A percentile compares a stretch with the other conserved stretches of the same genome.
Evolutionary conservation across 2,888 invertebrate genomes (phyloP).

Genomic region (Drosophila flavopinicola): DNA sequence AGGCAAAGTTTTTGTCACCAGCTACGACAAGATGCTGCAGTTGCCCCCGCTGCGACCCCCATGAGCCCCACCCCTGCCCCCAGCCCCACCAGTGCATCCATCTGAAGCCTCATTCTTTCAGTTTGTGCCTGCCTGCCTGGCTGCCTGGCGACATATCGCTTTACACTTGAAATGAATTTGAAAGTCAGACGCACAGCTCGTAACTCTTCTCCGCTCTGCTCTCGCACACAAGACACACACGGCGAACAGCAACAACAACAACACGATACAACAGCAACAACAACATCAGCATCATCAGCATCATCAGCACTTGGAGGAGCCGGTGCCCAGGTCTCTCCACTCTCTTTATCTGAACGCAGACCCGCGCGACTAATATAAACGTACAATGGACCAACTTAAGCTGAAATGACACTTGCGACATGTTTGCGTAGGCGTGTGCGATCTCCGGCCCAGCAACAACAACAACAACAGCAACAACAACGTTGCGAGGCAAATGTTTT

Average conservation of each 20-base stretch:
- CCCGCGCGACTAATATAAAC: slow-evolving; percentile 83
- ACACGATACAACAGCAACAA: slow-evolving; percentile 14
- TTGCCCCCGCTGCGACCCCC: not conserved
- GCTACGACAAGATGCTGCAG: slow-evolving; percentile 52
- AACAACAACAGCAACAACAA: slow-evolving; percentile 30
- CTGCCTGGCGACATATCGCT: slow-evolving; percentile 69
- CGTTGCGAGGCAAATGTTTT: slow-evolving; percentile 66
- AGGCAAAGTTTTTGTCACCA: slow-evolving; percentile 73
- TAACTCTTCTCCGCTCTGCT: slow-evolving; percentile 72
- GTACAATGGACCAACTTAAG: slow-evolving; percentile 83
- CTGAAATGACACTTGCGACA: slow-evolving; percentile 84
- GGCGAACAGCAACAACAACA: slow-evolving; percentile 43
- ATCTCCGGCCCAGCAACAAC: slow-evolving; percentile 64
- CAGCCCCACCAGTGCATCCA: not conserved
- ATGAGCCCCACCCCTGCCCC: not conserved
- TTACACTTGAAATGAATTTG: slow-evolving; percentile 79
- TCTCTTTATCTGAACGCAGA: slow-evolving; percentile 52
- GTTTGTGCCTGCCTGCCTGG: slow-evolving; percentile 9
- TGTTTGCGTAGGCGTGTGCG: slow-evolving; percentile 83
- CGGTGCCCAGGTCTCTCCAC: slow-evolving; percentile 17
- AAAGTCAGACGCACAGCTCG: slow-evolving; percentile 76
- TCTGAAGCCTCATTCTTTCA: slow-evolving; percentile 3
- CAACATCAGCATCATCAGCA: slow-evolving; percentile 40
- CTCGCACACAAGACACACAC: slow-evolving; percentile 46
- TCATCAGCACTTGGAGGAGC: slow-evolving; percentile 44